These are phyloP conservation scores for Agriotes lineatus DNA, from an alignment of 2,888 invertebrate genomes.

Conservation along the genomic window DNA sequence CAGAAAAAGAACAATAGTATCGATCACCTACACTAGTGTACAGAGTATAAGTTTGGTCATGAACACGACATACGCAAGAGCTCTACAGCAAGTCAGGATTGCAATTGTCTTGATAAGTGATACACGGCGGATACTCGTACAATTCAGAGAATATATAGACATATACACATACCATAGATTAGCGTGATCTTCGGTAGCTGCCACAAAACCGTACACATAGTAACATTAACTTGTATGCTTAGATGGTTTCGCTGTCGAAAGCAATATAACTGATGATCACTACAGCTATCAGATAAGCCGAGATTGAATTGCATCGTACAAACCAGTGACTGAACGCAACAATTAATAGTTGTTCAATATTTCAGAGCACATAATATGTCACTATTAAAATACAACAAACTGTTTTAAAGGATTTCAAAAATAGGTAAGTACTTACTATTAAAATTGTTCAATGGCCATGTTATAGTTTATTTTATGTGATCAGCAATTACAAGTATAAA, in stretches of 20 bases:
- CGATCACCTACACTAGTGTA: constrained; percentile 15
- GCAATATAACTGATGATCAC: too few species aligned
- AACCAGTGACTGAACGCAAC: too few species aligned
- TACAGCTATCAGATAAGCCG: too few species aligned
- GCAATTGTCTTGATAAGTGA: neutral
- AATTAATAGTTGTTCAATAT: too few species aligned
- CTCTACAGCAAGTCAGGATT: neutral
- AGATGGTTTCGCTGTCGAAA: neutral
- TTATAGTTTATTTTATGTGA: too few species aligned
- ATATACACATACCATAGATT: constrained; percentile 15
- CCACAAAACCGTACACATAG: constrained; percentile 4
- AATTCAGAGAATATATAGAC: neutral
- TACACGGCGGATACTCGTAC: neutral
- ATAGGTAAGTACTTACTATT: too few species aligned
- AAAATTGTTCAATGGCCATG: too few species aligned
- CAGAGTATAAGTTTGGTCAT: constrained; percentile 30
- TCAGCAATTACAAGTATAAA: too few species aligned
- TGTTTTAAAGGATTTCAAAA: too few species aligned
- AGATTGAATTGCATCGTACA: too few species aligned
- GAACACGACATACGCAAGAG: constrained; percentile 14
- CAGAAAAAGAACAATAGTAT: constrained; percentile 1
- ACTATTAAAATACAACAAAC: too few species aligned
- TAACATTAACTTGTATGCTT: neutral
- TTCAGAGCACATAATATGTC: too few species aligned
- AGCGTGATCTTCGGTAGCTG: neutral